A percentile compares a stretch with the other conserved stretches of the same genome.
Evolutionary conservation across 1,140 invertebrate genomes (phyloP).

Genomic region (Heliconius himera): DNA sequence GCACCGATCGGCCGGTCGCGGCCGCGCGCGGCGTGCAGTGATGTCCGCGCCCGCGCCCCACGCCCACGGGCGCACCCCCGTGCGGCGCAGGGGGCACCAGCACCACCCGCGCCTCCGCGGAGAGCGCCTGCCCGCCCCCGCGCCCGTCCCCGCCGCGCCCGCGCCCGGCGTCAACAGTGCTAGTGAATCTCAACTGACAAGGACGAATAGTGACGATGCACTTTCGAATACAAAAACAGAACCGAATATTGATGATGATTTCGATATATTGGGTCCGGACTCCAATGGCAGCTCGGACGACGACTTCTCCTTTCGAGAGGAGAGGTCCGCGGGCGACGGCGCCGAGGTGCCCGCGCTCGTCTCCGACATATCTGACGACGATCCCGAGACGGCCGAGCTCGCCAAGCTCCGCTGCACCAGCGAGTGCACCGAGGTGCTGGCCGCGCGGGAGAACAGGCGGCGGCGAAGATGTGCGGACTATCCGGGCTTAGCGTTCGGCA

Average conservation of each 20-base stretch:
- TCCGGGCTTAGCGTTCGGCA: constrained; percentile 94
- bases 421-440: constrained; percentile 92
- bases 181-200: constrained; percentile 81
- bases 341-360: constrained; percentile 60
- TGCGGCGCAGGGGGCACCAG: constrained; percentile 89
- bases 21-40: constrained; percentile 68
- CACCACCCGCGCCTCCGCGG: constrained; percentile 86
- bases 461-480: constrained; percentile 93
- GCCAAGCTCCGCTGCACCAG: constrained; percentile 92
- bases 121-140: constrained; percentile 78
- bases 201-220: constrained; percentile 80
- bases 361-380: constrained; percentile 82
- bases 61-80: constrained; percentile 81
- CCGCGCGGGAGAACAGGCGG: constrained; percentile 90
- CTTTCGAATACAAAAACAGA: constrained; percentile 77
- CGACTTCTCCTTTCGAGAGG: constrained; percentile 74
- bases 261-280: constrained; percentile 65
- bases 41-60: constrained; percentile 83
- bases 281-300: constrained; percentile 68
- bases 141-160: constrained; percentile 78
- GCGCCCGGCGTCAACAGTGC: constrained; percentile 75
- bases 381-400: constrained; percentile 89
- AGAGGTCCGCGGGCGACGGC: constrained; percentile 71
- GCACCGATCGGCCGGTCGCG: constrained; percentile 81
- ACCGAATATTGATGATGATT: constrained; percentile 73